phyloP scores from a whole-genome alignment of 1,140 invertebrate species.

The Drosophila erecta region DNA sequence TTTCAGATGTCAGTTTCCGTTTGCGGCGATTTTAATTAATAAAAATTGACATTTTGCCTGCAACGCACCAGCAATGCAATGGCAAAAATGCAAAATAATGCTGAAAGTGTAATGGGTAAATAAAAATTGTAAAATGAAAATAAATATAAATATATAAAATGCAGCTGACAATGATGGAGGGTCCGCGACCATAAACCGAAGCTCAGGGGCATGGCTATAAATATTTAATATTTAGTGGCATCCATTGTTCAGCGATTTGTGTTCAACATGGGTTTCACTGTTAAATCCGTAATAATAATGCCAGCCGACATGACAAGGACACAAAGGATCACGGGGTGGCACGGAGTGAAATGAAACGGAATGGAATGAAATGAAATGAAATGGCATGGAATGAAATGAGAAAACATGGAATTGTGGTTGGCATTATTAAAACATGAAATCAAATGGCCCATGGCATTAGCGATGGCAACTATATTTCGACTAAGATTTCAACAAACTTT shows the following conservation, averaged over 20 bases:
- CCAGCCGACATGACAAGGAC: constrained; percentile 51
- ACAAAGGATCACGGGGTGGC: constrained; percentile 25
- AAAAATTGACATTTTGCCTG: constrained; percentile 47
- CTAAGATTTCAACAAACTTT: neutral
- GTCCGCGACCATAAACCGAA: neutral
- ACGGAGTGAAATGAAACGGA: neutral
- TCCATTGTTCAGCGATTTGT: constrained; percentile 40
- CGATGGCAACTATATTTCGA: neutral
- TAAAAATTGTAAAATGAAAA: constrained; percentile 4
- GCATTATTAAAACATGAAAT: constrained; percentile 57
- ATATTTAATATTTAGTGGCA: constrained; percentile 61
- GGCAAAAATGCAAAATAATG: constrained; percentile 14
- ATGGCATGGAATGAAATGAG: constrained; percentile 22
- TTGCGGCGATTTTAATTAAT: constrained; percentile 58
- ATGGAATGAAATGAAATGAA: constrained; percentile 20
- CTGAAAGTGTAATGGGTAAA: neutral
- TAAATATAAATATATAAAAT: constrained; percentile 11
- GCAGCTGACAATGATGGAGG: constrained; percentile 20
- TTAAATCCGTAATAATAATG: constrained; percentile 53
- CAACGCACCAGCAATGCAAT: constrained; percentile 25
- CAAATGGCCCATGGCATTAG: constrained; percentile 31
- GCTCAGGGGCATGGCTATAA: constrained; percentile 23
- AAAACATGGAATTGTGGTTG: constrained; percentile 56
- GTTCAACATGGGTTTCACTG: constrained; percentile 3
- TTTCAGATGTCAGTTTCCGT: constrained; percentile 53